Percentiles rank a stretch among this genome's conserved stretches.
Conservation (phyloP, 2,888 invertebrate species). For the Dasysyrphus tricinctus region DNA sequence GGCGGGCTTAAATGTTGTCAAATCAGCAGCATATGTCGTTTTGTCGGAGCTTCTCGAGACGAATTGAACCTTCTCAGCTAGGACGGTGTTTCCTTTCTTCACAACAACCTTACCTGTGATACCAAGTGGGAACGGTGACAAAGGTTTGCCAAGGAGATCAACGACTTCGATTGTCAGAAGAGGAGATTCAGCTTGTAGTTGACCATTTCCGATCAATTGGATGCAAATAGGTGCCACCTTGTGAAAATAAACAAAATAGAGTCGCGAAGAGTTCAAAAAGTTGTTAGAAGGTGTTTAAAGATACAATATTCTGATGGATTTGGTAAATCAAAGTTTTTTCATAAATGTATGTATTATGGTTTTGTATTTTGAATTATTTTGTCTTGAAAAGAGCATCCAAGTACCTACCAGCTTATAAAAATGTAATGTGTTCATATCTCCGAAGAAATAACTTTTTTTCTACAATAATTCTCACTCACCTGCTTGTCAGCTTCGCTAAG, state of each 20-base stretch:
- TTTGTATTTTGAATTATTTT: too few relatives aligned
- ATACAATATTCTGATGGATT: too few relatives aligned
- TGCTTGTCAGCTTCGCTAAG: constrained; percentile 87
- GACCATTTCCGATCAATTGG: constrained; percentile 90
- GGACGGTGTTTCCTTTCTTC: constrained; percentile 87
- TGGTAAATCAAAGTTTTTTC: too few relatives aligned
- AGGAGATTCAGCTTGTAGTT: constrained; percentile 90
- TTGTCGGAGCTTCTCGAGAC: constrained; percentile 88
- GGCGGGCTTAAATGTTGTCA: constrained; percentile 90
- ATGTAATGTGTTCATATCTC: too few relatives aligned
- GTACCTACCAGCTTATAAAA: too few relatives aligned
- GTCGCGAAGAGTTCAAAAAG: too few relatives aligned
- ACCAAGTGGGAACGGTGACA: constrained; percentile 82
- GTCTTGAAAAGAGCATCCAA: too few relatives aligned
- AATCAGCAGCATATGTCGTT: constrained; percentile 90
- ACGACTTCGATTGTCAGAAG: constrained; percentile 89
- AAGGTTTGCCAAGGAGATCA: constrained; percentile 89
- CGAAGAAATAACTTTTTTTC: too few relatives aligned
- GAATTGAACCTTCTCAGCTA: constrained; percentile 85
- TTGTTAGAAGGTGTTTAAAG: too few relatives aligned
- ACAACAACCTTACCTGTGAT: constrained; percentile 79
- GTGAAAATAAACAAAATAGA: neutral
- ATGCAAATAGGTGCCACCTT: constrained; percentile 92
- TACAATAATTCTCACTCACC: constrained; percentile 39
- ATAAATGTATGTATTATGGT: too few relatives aligned